phyloP scores from a whole-genome alignment of 2,113 vertebrate genomes.

The Prunella fulvescens region DNA sequence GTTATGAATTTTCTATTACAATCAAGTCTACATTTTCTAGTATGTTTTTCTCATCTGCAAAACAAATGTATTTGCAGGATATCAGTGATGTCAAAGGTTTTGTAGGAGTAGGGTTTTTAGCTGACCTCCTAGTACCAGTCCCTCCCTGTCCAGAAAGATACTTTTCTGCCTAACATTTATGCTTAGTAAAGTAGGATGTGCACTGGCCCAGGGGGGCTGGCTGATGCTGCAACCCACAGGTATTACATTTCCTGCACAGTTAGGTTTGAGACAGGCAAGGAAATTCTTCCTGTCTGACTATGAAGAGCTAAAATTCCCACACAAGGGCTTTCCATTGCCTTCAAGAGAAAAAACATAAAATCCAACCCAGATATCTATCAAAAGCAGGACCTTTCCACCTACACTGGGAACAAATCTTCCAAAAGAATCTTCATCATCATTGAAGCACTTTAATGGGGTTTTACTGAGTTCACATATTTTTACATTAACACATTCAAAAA shows the following conservation, averaged over 20 bases:
- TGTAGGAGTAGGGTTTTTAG: neutral
- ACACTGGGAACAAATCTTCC: neutral
- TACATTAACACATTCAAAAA: neutral
- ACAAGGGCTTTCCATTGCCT: neutral
- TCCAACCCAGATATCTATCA: neutral
- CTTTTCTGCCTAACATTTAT: neutral
- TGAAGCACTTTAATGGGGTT: neutral
- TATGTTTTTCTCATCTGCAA: neutral
- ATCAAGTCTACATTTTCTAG: neutral
- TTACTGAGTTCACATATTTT: neutral
- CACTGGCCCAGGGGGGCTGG: neutral
- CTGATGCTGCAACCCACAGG: neutral
- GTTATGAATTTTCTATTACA: neutral
- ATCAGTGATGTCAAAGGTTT: neutral
- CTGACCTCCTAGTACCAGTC: neutral
- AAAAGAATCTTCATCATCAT: neutral
- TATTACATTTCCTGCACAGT: neutral
- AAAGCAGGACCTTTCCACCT: neutral
- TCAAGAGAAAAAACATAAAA: neutral
- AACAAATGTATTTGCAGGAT: neutral
- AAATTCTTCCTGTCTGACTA: neutral
- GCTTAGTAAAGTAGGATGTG: neutral
- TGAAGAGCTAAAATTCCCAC: neutral
- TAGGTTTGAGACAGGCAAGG: neutral
- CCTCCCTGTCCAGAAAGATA: neutral